Evolutionary conservation across 2,797 vertebrate species (phyloP).

Genomic region (Triplophysa yarkandensis): DNA sequence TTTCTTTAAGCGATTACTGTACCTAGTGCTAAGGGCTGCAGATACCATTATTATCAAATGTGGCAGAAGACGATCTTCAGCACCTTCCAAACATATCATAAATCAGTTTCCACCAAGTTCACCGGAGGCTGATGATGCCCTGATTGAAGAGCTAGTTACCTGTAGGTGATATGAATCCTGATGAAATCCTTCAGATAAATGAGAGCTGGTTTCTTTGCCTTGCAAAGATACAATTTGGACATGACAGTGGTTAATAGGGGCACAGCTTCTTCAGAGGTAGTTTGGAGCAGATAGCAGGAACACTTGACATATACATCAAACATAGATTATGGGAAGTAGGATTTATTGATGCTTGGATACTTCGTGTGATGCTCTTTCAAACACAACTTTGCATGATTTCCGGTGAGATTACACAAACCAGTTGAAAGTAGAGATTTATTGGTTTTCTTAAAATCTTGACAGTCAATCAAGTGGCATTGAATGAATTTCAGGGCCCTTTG

Average conservation of each 20-base stretch:
- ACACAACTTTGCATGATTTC: background rate
- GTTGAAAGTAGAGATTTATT: background rate
- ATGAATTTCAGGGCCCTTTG: background rate
- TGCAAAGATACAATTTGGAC: constrained; percentile 31
- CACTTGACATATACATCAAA: constrained; percentile 9
- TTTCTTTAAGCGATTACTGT: constrained; percentile 54
- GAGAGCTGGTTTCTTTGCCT: constrained; percentile 23
- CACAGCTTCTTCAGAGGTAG: constrained; percentile 1
- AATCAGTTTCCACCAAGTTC: constrained; percentile 50
- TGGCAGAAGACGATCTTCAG: constrained; percentile 47
- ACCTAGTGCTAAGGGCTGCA: constrained; percentile 40
- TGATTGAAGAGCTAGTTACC: constrained; percentile 50
- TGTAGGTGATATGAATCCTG: constrained; percentile 38
- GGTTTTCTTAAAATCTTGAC: constrained; percentile 4
- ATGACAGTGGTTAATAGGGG: constrained; percentile 8
- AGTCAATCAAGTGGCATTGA: background rate
- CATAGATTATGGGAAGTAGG: background rate
- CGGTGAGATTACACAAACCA: background rate
- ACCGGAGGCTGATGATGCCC: constrained; percentile 48
- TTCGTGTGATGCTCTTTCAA: background rate
- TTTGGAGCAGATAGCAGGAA: background rate
- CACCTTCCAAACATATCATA: constrained; percentile 51
- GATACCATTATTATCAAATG: constrained; percentile 53
- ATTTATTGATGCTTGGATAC: constrained; percentile 6
- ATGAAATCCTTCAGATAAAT: constrained; percentile 45